phyloP scores from a whole-genome alignment of 2,888 invertebrate genomes.

The Ophioninae sp. region DNA sequence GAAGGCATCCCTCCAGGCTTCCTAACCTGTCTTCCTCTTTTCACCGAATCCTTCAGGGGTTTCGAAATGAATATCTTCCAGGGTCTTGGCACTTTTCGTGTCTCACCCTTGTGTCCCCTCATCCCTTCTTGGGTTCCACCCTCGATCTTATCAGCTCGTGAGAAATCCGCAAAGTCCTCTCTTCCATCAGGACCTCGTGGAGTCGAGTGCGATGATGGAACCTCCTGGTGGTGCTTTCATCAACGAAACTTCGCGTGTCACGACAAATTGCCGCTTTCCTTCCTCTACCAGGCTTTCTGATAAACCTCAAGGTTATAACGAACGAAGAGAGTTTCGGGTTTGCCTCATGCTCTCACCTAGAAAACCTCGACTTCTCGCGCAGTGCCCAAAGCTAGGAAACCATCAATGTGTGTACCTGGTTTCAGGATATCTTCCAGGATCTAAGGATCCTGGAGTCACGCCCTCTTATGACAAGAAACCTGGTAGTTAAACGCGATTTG shows the following conservation, averaged over 20 bases:
- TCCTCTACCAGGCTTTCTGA: conserved; percentile 47
- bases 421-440: conserved; percentile 6
- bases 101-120: conserved; percentile 4
- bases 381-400: conserved; percentile 28
- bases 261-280: conserved; percentile 73
- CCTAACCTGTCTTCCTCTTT: conserved; percentile 21
- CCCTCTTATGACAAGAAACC: conserved; percentile 39
- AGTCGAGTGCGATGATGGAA: conserved; percentile 33
- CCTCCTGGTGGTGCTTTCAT: conserved; percentile 65
- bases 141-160: conserved; percentile 32
- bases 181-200: conserved; percentile 27
- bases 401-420: not conserved
- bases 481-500: conserved; percentile 46
- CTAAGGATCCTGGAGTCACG: conserved; percentile 31
- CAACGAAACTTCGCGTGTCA: conserved; percentile 70
- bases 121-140: conserved; percentile 10
- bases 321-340: conserved; percentile 21
- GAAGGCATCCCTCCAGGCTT: not conserved
- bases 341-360: conserved; percentile 48
- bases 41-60: conserved; percentile 22
- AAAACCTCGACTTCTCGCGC: conserved; percentile 27
- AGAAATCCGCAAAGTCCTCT: conserved; percentile 51
- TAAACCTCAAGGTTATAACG: conserved; percentile 57
- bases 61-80: conserved; percentile 36
- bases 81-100: conserved; percentile 30